phyloP scores from a whole-genome alignment of 2,888 invertebrate species.

The Hermodice carunculata region DNA sequence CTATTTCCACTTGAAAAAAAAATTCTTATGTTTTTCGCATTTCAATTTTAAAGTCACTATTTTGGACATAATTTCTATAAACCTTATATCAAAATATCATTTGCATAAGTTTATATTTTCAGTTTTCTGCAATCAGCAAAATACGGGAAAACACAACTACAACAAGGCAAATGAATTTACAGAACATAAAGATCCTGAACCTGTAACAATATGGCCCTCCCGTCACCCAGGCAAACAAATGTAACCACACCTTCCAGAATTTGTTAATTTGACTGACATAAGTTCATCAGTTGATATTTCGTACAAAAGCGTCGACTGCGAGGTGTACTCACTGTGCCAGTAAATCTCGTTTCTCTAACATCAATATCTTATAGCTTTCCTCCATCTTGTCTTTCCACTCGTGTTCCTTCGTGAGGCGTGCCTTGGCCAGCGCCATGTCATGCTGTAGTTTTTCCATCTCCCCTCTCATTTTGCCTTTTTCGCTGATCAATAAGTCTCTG shows the following conservation, averaged over 20 bases:
- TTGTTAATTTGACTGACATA: too few relatives aligned
- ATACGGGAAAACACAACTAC: background rate
- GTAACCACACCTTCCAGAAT: too few relatives aligned
- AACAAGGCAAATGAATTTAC: background rate
- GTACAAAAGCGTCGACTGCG: too few relatives aligned
- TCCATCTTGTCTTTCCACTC: conserved; percentile 51
- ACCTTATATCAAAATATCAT: background rate
- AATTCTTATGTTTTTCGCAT: background rate
- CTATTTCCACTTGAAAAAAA: too few relatives aligned
- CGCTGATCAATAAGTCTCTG: conserved; percentile 58
- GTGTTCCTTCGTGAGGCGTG: conserved; percentile 53
- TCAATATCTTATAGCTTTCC: conserved; percentile 48
- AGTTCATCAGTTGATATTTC: too few relatives aligned
- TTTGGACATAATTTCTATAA: background rate
- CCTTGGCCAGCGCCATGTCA: conserved; percentile 52
- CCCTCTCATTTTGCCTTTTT: conserved; percentile 51
- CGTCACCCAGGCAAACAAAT: too few relatives aligned
- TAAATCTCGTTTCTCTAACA: conserved; percentile 60
- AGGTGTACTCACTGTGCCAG: conserved; percentile 58
- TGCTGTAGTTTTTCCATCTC: conserved; percentile 56
- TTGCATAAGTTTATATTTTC: background rate
- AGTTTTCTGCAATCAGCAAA: background rate
- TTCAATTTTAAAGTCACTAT: background rate
- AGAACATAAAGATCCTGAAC: background rate
- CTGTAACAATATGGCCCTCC: too few relatives aligned